Base-by-base conservation (phyloP, 2,113 vertebrate species). In the Apus apus region DNA sequence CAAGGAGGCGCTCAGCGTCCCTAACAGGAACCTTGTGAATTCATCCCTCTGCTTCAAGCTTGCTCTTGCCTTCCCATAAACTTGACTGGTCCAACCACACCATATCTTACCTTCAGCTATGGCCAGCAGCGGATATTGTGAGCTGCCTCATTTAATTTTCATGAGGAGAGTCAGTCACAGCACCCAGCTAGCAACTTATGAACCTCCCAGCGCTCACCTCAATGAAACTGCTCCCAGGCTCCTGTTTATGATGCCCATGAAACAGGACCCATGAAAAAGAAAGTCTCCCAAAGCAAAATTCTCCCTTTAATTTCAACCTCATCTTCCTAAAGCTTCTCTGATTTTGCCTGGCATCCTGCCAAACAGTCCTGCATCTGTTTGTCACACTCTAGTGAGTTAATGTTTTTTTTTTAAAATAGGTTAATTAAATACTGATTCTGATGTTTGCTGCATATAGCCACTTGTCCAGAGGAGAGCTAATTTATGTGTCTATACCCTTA, bases 381-480 rank as follows among this genome's bases (percentile, higher is more conserved):
- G 19, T 94, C 86, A 87, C 77, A 68, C 68, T 88, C 36, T 46
- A 79, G 23, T 26, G 25, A 58, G 27, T 83, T 92, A 82, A 83
- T 60, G 43, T 2, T 11, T 87, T 84, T 87, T 84, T 88, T 89
- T 73, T 36, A 30, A 43, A 86, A 91, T 48, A 89, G 56, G 78
- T 87, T 96, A 95, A 95, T 97, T 93, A 93, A 91, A 76, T 74
- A 58, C 58, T 82, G 78, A 75, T 93, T 94, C 65, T 87, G 90
- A 88, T 48, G 34, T 80, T 68, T 81, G 65, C 21, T 34, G 13
- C 34, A 61, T 46, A 38, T 5, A 65, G 32, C 50, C 46, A 67
- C 17, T 92, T 57, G 38, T 57, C 38, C 58, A 78, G 30, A 89
- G n/a, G 30, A 79, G 19, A 92, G 53, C 9, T 77, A 86, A 93